Evolutionary conservation across 2,888 invertebrate genomes (phyloP), one percentile per base, ranked within the genome.

Genomic region (Fragum sueziense): DNA sequence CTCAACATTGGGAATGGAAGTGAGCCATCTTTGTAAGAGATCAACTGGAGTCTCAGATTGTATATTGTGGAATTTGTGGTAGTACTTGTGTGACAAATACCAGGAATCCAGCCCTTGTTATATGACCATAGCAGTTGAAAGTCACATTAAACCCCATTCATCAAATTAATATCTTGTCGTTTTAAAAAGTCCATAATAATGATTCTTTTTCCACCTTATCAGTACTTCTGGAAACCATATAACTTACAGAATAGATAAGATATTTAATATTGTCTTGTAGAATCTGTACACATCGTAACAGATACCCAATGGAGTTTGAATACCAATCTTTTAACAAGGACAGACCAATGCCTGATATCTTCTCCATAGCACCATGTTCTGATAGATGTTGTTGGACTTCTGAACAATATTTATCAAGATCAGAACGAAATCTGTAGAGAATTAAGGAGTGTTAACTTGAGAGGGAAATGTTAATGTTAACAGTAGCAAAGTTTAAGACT

Each of bases 231-330:
- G 11, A 41, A 14, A 52, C 7, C 7, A 52, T n/a, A 52, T 7
- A 17, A 61, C 91, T 88, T 82, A 91, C 92, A 52, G 89, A 84
- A 82, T 91, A 88, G 34, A 92, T 86, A 4, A 92, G 85, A 73
- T 87, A 89, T 67, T 89, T 89, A 29, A 91, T 74, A 81, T 89
- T 87, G 4, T 87, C 79, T 25, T 88, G 86, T 7, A 91, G 76
- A 20, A 83, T 70, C 52, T 85, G 80, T 25, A 90, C 80, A 84
- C 90, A 90, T 61, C 91, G 70, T 22, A 86, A 80, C 67, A 91
- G 70, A 71, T 89, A 92, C 20, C 88, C 88, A 47, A 90, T 77
- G 2, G 88, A 88, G 11, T 85, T 82, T 1, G 85, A 71, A 59
- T 89, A 87, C 92, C 92, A 92, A 47, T 83, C 80, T 51, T 87